Evolutionary conservation across 2,888 invertebrate genomes (phyloP), one percentile per base, ranked within the genome.

Genomic region (Syrista parreyssii): DNA sequence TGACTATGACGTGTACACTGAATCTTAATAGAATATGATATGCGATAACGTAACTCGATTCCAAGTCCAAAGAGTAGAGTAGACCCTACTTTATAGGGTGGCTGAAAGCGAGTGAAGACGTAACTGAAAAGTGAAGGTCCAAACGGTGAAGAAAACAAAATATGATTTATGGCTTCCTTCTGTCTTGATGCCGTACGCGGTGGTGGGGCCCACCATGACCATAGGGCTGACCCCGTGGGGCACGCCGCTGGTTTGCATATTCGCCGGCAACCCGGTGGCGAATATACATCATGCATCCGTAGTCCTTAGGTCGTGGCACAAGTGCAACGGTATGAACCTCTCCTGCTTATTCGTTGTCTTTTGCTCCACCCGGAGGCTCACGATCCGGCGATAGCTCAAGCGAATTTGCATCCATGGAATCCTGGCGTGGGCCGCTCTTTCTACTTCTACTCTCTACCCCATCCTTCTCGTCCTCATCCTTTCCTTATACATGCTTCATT

Each of bases 371-470:
- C 81, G 84, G 83, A 79, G 80, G 84, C 88, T 90, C 90, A 91
- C 91, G 91, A 91, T 91, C 86, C 85, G 83, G 81, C 90, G 89
- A 90, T 89, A 89, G 88, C 86, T 84, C 81, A 82, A 82, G 88
- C 88, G 89, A 91, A 91, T 91, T 91, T 91, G 91, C 91, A 91
- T 91, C 89, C 84, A 85, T 87, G 91, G 91, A 91, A 91, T 91
- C 88, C 88, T 85, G 83, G 86, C 89, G 88, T 89, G 88, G 87
- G 87, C 85, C 85, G 85, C 81, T 78, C 82, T 78, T 73, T 80
- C 73, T 35, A 30, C 75, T 72, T 79, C 77, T 73, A 74, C 81
- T 74, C 68, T 77, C 77, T 73, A 71, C 12, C 74, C n/a, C 33
- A 12, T 12, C 74, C 33, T 12, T 74, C 35, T 74, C 74, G n/a